phyloP scores from a whole-genome alignment of 2,888 invertebrate genomes.

The Caenorhabditis panamensis region DNA sequence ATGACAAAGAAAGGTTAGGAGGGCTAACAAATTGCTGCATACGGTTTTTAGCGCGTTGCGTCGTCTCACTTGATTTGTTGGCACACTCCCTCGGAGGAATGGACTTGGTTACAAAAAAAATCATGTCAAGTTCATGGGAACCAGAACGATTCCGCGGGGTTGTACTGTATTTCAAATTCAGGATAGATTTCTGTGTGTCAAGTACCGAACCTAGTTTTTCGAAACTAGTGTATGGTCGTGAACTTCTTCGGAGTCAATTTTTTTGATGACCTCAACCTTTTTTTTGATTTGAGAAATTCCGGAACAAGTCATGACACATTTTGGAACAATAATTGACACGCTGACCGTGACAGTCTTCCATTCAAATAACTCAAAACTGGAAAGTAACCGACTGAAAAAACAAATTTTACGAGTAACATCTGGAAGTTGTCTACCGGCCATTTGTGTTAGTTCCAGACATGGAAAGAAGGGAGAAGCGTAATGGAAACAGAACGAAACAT shows the following conservation, averaged over 20 bases:
- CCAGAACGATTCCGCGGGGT: not conserved
- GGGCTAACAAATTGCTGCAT: conserved; percentile 61
- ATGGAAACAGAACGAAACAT: conserved; percentile 51
- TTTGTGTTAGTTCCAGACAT: not conserved
- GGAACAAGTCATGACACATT: not conserved
- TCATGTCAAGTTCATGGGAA: conserved; percentile 59
- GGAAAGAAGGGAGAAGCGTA: conserved; percentile 29
- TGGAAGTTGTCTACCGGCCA: conserved; percentile 29
- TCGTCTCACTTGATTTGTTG: conserved; percentile 45
- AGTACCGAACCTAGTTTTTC: not conserved
- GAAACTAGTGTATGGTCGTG: no score
- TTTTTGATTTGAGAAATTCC: not conserved
- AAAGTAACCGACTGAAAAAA: not conserved
- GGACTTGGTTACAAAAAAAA: conserved; percentile 20
- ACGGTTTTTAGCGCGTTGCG: conserved; percentile 44
- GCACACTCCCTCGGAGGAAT: conserved; percentile 29
- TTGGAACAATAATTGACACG: not conserved
- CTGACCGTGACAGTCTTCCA: not conserved
- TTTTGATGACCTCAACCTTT: no score
- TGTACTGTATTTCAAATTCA: conserved; percentile 1
- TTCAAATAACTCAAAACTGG: no score
- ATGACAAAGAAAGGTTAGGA: conserved; percentile 49
- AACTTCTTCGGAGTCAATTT: no score
- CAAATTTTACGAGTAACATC: not conserved
- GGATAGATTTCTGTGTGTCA: not conserved